A percentile compares a stretch with the other conserved stretches of the same genome.
phyloP scores from a whole-genome alignment of 2,888 invertebrate genomes.

The Sisyra nigra region DNA sequence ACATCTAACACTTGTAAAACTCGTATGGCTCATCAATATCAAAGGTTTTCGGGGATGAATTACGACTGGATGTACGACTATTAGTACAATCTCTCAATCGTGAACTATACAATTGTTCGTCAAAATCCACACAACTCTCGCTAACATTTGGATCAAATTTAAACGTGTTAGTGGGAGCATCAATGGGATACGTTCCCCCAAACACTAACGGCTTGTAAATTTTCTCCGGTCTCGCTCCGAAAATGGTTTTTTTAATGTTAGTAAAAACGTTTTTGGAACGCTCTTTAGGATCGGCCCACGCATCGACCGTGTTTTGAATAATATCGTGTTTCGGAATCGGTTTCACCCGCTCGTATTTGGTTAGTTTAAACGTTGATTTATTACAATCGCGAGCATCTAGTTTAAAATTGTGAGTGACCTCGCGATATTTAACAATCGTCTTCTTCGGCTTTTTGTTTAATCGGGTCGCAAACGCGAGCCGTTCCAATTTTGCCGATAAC shows the following conservation, averaged over 20 bases:
- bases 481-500: not conserved
- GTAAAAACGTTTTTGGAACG: conserved; percentile 21
- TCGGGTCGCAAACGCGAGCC: not conserved
- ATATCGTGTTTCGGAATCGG: conserved; percentile 29
- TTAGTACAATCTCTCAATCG: conserved; percentile 14
- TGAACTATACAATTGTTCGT: conserved; percentile 11
- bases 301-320: conserved; percentile 44
- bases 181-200: conserved; percentile 78
- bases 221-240: conserved; percentile 17
- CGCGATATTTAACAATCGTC: conserved; percentile 23
- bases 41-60: conserved; percentile 25
- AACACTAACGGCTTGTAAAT: conserved; percentile 54
- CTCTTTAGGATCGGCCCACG: conserved; percentile 32
- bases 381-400: conserved; percentile 15
- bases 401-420: conserved; percentile 12
- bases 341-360: conserved; percentile 19
- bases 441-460: conserved; percentile 7
- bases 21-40: conserved; percentile 36
- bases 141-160: too few relatives aligned
- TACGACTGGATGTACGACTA: conserved; percentile 8
- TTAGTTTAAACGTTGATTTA: conserved; percentile 16
- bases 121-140: conserved; percentile 15
- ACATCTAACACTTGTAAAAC: conserved; percentile 5
- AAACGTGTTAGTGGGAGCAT: conserved; percentile 36
- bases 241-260: conserved; percentile 17